phyloP scores from a whole-genome alignment of 2,888 invertebrate species.

The Ennomos quercinarius region DNA sequence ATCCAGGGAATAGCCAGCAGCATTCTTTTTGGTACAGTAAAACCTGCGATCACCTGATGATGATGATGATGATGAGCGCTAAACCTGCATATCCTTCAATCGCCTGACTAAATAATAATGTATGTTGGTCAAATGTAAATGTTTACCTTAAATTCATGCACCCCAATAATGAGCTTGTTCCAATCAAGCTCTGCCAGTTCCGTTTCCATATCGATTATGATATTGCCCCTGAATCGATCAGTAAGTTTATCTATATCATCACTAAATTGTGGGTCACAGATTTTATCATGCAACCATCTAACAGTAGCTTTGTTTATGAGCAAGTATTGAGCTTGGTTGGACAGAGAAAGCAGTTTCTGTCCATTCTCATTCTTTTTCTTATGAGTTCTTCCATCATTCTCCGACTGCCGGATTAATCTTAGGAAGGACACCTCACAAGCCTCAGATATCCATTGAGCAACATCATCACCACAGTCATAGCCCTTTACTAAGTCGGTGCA shows the following conservation, averaged over 20 bases:
- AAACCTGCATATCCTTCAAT: too few relatives aligned
- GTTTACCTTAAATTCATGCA: slow-evolving; percentile 87
- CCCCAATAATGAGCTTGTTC: slow-evolving; percentile 87
- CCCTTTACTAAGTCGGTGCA: slow-evolving; percentile 93
- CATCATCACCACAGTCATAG: slow-evolving; percentile 93
- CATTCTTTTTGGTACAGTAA: too few relatives aligned
- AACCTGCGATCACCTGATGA: too few relatives aligned
- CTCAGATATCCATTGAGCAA: slow-evolving; percentile 92
- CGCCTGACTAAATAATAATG: too few relatives aligned
- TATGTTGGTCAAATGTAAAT: slow-evolving; percentile 9
- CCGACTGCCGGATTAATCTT: slow-evolving; percentile 88
- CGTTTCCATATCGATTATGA: slow-evolving; percentile 89
- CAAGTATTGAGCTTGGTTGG: slow-evolving; percentile 95
- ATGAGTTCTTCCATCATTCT: slow-evolving; percentile 60
- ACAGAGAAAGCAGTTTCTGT: slow-evolving; percentile 83
- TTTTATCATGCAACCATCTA: slow-evolving; percentile 87
- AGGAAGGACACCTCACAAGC: slow-evolving; percentile 89
- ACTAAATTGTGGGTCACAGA: slow-evolving; percentile 80
- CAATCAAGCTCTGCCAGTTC: slow-evolving; percentile 93
- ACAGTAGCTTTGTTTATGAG: slow-evolving; percentile 93
- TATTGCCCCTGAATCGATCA: slow-evolving; percentile 95
- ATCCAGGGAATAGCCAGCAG: too few relatives aligned
- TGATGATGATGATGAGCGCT: too few relatives aligned
- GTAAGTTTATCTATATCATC: slow-evolving; percentile 87
- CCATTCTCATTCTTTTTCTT: slow-evolving; percentile 61